phyloP scores from a whole-genome alignment of 64 coral and sea anemone species.

The Dendrophyllia cribrosa region DNA sequence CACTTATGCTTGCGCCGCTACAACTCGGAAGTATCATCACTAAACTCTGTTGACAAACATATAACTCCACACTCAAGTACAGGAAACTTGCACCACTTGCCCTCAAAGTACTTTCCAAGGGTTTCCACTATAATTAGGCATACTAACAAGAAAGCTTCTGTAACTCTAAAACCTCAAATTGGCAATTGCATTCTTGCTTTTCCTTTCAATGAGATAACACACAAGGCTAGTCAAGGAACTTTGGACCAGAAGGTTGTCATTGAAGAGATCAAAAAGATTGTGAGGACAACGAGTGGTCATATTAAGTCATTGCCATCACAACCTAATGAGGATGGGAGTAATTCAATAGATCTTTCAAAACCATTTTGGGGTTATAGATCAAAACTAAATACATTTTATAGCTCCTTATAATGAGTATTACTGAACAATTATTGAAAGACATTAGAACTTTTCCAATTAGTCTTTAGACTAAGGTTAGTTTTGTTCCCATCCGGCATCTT shows the following conservation, averaged over 20 bases:
- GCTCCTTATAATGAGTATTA: background rate
- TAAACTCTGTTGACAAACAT: background rate
- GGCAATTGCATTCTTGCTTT: constrained; percentile 80
- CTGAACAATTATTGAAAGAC: background rate
- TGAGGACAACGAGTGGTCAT: constrained; percentile 10
- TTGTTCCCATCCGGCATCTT: too few relatives aligned
- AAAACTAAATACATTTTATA: constrained; percentile 20
- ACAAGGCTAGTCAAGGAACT: background rate
- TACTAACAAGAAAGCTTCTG: background rate
- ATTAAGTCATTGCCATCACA: background rate
- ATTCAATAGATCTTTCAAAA: background rate
- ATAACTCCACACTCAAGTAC: background rate
- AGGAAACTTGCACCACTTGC: background rate
- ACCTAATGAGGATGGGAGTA: background rate
- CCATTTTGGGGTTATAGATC: constrained; percentile 50
- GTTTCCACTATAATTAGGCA: background rate
- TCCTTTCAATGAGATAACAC: constrained; percentile 71
- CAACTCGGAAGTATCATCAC: background rate
- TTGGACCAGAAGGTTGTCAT: constrained; percentile 23
- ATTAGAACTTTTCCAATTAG: too few relatives aligned
- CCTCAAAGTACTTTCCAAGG: background rate
- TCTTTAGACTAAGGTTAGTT: too few relatives aligned
- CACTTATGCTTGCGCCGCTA: background rate
- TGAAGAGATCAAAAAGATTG: constrained; percentile 25
- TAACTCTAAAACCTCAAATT: constrained; percentile 44